These are phyloP conservation scores for Diglossa cyanea DNA, from an alignment of 2,797 vertebrate genomes.

Conservation along the genomic window DNA sequence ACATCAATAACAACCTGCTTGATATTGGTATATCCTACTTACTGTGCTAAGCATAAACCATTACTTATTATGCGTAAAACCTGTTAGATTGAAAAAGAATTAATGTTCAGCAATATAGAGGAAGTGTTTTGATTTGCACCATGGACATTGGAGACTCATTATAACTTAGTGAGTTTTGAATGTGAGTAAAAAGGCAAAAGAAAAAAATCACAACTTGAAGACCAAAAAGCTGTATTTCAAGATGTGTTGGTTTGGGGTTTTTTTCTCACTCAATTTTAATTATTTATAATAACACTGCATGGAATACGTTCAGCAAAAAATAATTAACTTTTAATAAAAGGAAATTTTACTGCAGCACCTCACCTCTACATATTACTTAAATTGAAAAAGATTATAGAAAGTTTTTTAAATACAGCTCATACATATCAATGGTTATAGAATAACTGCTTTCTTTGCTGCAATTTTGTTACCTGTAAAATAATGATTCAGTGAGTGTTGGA, in stretches of 20 bases:
- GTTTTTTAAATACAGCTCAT: background rate
- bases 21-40: background rate
- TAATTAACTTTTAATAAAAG: background rate
- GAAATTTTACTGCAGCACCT: background rate
- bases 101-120: background rate
- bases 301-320: background rate
- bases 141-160: background rate
- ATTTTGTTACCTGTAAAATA: background rate
- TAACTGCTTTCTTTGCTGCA: background rate
- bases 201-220: background rate
- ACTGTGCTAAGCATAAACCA: background rate
- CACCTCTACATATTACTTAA: background rate
- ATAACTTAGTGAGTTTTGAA: background rate
- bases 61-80: background rate
- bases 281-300: background rate
- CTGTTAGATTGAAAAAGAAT: background rate
- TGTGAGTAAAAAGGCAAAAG: background rate
- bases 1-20: background rate
- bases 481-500: background rate
- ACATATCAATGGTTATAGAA: background rate
- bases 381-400: background rate
- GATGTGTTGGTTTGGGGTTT: background rate
- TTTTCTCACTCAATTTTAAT: background rate
- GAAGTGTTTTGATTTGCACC: background rate
- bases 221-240: background rate